Base-by-base conservation (phyloP, 2,113 vertebrate genomes). In the Plectropomus leopardus region DNA sequence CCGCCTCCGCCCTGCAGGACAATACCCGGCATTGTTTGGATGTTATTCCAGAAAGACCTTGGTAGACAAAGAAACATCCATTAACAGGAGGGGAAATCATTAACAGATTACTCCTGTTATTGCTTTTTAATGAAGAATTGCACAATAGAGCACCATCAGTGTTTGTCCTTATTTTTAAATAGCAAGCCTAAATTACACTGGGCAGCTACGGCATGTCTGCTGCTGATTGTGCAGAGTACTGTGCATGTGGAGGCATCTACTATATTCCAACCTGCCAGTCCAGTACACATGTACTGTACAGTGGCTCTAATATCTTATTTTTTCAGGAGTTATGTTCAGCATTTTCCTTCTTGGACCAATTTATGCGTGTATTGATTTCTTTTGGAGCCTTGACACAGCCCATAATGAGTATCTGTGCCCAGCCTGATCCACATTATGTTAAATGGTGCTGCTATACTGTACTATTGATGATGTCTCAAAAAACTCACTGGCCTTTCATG, bases 21-120 rank as follows among this genome's bases (percentile, higher is more conserved):
- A 89, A 91, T 84, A 82, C 23, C 53, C 28, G 66, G 28, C 76
- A 89, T 91, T 93, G 90, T 92, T 71, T 65, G 78, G 65, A 72
- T 84, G 85, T 91, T 92, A 74, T 90, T 92, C 61, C 83, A 89
- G 82, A 72, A 85, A 88, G 82, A 90, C 75, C 84, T 79, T 63
- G 51, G 59, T 71, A 76, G 68, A 86, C 88, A 86, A 89, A 88
- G 86, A 73, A 36, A 83, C 78, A 58, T 78, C 79, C 74, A 88
- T 83, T 84, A 84, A 79, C 75, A 50, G 71, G 53, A 88, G 75
- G 70, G 79, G 54, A 78, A 82, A 82, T 86, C 77, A 88, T 79
- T 58, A 75, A 63, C 80, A 55, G 57, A 83, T 89, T 75, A 77
- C 72, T 80, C 36, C 50, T 74, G 64, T 60, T 85, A 83, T 77